Evolutionary conservation across 2,113 vertebrate genomes (phyloP), one percentile per base, ranked within the genome.

Genomic region (Pheucticus melanocephalus): DNA sequence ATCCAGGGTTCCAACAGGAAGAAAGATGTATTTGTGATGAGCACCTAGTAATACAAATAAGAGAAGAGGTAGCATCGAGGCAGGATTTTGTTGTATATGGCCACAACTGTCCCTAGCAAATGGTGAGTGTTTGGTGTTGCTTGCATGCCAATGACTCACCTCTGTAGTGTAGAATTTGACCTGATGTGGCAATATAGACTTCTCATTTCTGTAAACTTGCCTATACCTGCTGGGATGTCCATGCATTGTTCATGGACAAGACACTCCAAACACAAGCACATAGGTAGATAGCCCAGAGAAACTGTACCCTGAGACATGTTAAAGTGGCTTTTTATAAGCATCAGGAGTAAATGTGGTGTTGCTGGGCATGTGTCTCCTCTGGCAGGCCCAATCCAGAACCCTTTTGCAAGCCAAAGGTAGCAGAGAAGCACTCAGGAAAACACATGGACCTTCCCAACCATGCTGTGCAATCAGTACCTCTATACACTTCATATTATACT

Each of bases 121-220:
- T 42, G 18, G 11, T 37, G 51, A 6, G 4, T 19, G 13, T n/a
- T 90, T 51, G 40, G 31, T 30, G 39, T 24, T 57, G 12, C 44
- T n/a, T n/a, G 1, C 0, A 0, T 54, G 39, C 37, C 15, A 73
- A 2, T 15, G 18, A 63, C 15, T 73, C 42, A 33, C 7, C 30
- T 54, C 42, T 54, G 35, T 8, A 70, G 15, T 22, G 16, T 12
- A 66, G 71, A 81, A 50, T 88, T 88, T 57, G 23, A 42, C 13
- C 50, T 73, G 5, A 37, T 73, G 54, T 19, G 11, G 35, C 5
- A 1, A 37, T 21, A 60, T 0, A 65, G 50, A 4, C 2, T 78
- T 68, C 68, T 68, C 3, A 59, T 53, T 71, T 75, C 30, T 47
- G 60, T 64, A 42, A 87, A 35, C 18, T 79, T 71, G 3, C 16